phyloP scores from a whole-genome alignment of 2,113 vertebrate species.

The Petaurus breviceps region DNA sequence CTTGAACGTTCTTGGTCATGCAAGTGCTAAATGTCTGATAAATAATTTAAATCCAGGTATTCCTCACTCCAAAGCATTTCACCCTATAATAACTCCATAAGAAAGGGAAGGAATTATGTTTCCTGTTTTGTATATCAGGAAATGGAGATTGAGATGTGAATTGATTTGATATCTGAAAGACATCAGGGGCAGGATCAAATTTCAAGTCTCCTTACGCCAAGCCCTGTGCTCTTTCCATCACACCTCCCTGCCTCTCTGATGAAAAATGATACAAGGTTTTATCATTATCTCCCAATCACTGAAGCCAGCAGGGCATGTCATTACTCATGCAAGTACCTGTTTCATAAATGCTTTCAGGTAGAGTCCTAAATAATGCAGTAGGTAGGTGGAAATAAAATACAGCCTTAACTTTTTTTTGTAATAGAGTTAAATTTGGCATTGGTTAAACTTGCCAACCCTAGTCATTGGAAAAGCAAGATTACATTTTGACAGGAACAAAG shows the following conservation, averaged over 20 bases:
- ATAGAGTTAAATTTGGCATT: neutral
- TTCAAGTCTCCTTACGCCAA: neutral
- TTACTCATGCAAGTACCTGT: neutral
- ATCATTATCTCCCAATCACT: neutral
- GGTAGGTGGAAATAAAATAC: neutral
- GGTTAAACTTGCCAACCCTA: neutral
- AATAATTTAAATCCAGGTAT: neutral
- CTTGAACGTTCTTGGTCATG: neutral
- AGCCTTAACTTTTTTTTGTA: slow-evolving; percentile 3
- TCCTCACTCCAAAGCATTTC: neutral
- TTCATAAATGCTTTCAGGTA: slow-evolving; percentile 53
- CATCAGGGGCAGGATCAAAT: neutral
- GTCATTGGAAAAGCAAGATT: neutral
- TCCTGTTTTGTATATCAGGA: neutral
- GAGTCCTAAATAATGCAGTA: slow-evolving; percentile 39
- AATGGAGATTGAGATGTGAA: neutral
- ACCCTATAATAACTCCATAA: neutral
- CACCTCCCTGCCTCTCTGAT: neutral
- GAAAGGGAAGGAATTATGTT: neutral
- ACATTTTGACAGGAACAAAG: slow-evolving; percentile 49
- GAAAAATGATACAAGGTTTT: neutral
- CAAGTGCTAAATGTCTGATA: neutral
- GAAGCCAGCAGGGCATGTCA: neutral
- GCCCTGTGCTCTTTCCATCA: neutral
- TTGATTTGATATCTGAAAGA: neutral